Evolutionary conservation across 2,113 vertebrate species (phyloP).

Genomic region (Burhinus oedicnemus): DNA sequence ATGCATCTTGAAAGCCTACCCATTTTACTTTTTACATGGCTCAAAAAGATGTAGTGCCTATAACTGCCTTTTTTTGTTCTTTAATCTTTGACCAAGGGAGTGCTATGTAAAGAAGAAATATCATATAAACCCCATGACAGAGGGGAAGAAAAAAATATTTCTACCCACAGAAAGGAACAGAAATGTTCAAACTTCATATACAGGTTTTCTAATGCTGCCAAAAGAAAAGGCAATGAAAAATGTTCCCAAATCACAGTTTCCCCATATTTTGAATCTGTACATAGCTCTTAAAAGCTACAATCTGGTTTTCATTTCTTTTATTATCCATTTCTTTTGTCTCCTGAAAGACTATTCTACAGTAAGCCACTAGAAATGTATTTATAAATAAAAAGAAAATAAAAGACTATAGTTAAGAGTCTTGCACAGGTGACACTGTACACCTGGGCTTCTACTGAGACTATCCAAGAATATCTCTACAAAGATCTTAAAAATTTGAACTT

Average conservation of each 20-base stretch:
- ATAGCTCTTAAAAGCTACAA: not conserved
- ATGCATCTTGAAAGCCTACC: not conserved
- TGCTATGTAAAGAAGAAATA: not conserved
- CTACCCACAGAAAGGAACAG: not conserved
- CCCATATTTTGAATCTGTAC: not conserved
- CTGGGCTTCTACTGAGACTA: not conserved
- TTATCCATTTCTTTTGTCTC: constrained; percentile 2
- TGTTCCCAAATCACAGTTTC: not conserved
- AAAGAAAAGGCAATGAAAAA: not conserved
- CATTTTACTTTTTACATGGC: not conserved
- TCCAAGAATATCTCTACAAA: not conserved
- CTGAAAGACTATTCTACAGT: not conserved
- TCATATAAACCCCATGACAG: not conserved
- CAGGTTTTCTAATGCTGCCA: not conserved
- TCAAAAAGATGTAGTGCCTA: not conserved
- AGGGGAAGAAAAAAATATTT: not conserved
- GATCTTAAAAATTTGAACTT: not conserved
- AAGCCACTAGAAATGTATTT: not conserved
- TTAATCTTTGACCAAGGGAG: constrained; percentile 7
- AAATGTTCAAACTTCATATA: not conserved
- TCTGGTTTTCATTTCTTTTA: not conserved
- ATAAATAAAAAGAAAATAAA: not conserved
- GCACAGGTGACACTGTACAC: not conserved
- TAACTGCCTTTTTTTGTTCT: not conserved
- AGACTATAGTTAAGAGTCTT: not conserved